Conservation (phyloP, 2,888 invertebrate species). For the Neuroscelio doddi region DNA sequence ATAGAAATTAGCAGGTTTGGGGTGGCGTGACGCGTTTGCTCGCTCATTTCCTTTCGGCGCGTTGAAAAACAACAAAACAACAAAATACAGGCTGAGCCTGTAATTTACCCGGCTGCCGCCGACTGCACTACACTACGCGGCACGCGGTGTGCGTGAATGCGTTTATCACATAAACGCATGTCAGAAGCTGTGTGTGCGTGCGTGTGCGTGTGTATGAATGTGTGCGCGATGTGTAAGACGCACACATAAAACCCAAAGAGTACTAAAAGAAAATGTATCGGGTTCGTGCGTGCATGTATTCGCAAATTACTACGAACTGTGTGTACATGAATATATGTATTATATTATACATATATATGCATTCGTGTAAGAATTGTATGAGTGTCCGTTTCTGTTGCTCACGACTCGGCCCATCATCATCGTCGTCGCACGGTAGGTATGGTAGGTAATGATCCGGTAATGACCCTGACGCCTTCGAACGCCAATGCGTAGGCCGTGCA, state of each 20-base stretch:
- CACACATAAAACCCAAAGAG: constrained; percentile 16
- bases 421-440: constrained; percentile 66
- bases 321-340: too few species aligned
- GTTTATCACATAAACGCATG: constrained; percentile 21
- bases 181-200: too few species aligned
- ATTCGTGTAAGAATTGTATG: constrained; percentile 1
- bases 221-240: too few species aligned
- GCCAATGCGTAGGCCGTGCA: constrained; percentile 41
- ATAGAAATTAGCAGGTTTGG: constrained; percentile 73
- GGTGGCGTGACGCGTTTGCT: constrained; percentile 73
- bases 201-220: constrained; percentile 17
- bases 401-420: constrained; percentile 49
- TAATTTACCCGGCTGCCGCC: constrained; percentile 72
- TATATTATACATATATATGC: not conserved
- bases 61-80: constrained; percentile 73
- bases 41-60: constrained; percentile 73
- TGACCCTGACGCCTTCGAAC: constrained; percentile 69
- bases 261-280: constrained; percentile 10
- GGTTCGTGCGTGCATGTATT: constrained; percentile 37
- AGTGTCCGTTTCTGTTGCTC: constrained; percentile 28
- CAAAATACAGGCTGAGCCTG: constrained; percentile 71
- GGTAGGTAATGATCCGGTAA: constrained; percentile 71
- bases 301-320: constrained; percentile 27
- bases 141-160: constrained; percentile 23
- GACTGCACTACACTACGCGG: constrained; percentile 51